Base-by-base conservation (phyloP, 2,888 invertebrate species). In the Phorcus lineatus region DNA sequence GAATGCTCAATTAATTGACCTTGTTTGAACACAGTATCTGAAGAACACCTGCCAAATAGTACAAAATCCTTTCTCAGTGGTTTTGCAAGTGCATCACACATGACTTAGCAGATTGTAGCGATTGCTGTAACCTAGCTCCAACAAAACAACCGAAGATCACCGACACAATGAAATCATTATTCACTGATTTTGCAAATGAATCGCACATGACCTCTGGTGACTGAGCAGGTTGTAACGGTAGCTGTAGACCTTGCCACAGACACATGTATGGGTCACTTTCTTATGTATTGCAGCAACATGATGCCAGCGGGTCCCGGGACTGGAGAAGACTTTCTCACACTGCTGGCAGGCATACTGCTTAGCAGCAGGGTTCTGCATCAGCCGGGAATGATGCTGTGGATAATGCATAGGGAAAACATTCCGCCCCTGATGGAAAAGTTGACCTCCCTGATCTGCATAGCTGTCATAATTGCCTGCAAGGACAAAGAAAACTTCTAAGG, bases 171-270 rank as follows among this genome's bases (percentile, higher is more conserved):
- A n/a, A n/a, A n/a, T n/a, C n/a, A n/a, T n/a, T n/a, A n/a, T n/a
- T n/a, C n/a, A n/a, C 47, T 13, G 47, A 47, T 47, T 47, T 47
- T 47, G 47, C 47, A 47, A 47, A 47, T 47, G 47, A 4, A 47
- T 13, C 11, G 13, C 28, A 24, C 62, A 62, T 28, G 13, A 11
- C n/a, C 70, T 70, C 70, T 70, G 70, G n/a, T 70, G 70, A 70
- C 31, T 40, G 19, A 70, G 31, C 16, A 70, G 36, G 24, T 40
- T 70, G 40, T 70, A 70, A 17, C 40, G 31, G n/a, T 70, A 70
- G 70, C 70, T 70, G 70, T 70, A 70, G 19, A 40, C 31, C 36
- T 70, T 70, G 19, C 70, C 70, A 70, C 70, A 70, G 19, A 70
- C 70, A 70, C 70, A 70, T 9, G 19, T 70, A 24, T 70, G 70